Evolutionary conservation across 2,888 invertebrate genomes (phyloP).

Genomic region (Digitonthophagus gazella): DNA sequence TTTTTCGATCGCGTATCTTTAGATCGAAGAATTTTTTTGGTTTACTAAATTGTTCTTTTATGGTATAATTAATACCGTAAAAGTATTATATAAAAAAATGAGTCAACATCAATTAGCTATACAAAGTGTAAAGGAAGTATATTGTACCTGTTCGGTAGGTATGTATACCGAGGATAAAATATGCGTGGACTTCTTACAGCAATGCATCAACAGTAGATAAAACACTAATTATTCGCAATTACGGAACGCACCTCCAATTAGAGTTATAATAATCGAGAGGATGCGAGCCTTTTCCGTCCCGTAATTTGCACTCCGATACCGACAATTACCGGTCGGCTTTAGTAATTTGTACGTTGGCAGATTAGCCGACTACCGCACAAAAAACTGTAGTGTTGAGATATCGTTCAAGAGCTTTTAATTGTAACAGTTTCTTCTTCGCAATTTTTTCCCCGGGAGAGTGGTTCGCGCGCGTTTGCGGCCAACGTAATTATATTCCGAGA

Average conservation of each 20-base stretch:
- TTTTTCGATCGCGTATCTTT: not conserved
- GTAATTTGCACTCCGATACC: not conserved
- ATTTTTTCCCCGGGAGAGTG: no score
- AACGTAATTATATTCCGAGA: slow-evolving; percentile 33
- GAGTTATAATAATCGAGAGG: not conserved
- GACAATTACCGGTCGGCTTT: not conserved
- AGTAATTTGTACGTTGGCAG: not conserved
- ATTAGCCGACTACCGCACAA: not conserved
- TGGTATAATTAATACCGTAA: not conserved
- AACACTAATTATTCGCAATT: not conserved
- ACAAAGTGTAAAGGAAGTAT: not conserved
- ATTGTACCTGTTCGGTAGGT: no score
- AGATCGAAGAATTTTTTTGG: not conserved
- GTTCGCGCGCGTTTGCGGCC: no score
- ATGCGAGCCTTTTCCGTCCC: not conserved
- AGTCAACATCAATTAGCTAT: no score
- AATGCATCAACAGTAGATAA: not conserved
- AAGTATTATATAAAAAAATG: no score
- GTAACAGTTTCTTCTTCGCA: not conserved
- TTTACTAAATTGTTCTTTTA: not conserved
- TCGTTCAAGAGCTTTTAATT: not conserved
- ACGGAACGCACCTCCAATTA: not conserved
- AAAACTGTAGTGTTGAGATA: not conserved
- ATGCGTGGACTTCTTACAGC: not conserved
- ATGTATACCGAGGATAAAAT: not conserved